These are phyloP conservation scores for Podargus strigoides DNA, from an alignment of 2,797 vertebrate species.

Conservation along the genomic window DNA sequence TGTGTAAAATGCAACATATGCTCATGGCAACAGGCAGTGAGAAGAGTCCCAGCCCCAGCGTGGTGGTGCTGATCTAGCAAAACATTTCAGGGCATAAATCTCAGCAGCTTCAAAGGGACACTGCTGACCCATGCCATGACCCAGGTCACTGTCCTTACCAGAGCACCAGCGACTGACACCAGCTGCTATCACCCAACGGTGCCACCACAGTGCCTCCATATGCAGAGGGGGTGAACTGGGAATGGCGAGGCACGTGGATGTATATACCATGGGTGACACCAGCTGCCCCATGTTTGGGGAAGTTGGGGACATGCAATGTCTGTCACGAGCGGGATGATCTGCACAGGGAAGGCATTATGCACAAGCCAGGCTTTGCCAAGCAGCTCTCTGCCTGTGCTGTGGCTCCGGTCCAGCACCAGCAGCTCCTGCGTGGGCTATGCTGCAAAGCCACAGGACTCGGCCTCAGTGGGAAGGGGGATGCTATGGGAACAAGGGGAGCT, in stretches of 20 bases:
- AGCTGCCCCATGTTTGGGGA: accelerated
- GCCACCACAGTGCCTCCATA: accelerated
- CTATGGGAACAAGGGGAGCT: constrained; percentile 3
- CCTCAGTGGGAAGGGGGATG: not conserved
- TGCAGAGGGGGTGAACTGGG: accelerated
- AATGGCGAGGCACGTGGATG: accelerated
- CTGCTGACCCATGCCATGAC: not conserved
- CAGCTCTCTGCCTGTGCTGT: not conserved
- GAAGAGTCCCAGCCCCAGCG: not conserved
- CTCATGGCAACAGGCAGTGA: not conserved
- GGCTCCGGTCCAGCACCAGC: not conserved
- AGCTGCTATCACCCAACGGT: not conserved
- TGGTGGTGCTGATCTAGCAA: not conserved
- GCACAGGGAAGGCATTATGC: accelerated
- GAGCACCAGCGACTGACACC: not conserved
- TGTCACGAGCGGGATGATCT: accelerated
- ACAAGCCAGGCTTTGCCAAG: accelerated
- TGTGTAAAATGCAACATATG: constrained; percentile 18
- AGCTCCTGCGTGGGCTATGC: not conserved
- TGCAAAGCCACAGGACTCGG: not conserved
- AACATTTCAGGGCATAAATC: constrained; percentile 3
- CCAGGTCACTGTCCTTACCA: accelerated
- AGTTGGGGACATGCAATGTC: accelerated
- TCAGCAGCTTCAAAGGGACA: not conserved
- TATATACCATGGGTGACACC: accelerated